Evolutionary conservation across 1,140 invertebrate genomes (phyloP).

Genomic region (Epicauta chinensis): DNA sequence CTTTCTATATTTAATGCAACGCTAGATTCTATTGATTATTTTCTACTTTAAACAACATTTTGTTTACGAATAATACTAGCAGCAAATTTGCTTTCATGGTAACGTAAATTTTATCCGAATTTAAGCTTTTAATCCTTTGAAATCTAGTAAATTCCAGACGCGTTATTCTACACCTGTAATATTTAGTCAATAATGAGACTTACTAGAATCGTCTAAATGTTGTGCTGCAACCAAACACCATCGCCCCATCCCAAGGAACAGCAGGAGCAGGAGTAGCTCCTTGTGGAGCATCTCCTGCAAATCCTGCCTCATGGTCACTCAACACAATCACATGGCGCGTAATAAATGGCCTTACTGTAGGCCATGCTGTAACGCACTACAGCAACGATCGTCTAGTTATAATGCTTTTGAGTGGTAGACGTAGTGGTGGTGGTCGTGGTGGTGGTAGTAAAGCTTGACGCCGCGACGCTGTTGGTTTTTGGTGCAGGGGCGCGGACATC

Average conservation of each 20-base stretch:
- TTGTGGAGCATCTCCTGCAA: constrained; percentile 10
- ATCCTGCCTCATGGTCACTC: constrained; percentile 20
- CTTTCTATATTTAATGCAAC: background rate
- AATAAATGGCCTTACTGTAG: constrained; percentile 3
- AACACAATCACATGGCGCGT: constrained; percentile 19
- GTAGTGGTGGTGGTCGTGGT: constrained; percentile 1
- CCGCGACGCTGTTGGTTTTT: constrained; percentile 3
- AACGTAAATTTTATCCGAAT: no score
- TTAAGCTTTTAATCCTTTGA: background rate
- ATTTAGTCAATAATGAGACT: background rate
- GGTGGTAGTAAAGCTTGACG: background rate
- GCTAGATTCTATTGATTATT: background rate
- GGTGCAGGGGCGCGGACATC: constrained; percentile 13
- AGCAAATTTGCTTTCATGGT: no score
- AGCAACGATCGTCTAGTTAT: constrained; percentile 1
- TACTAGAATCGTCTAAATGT: constrained; percentile 2
- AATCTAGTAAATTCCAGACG: no score
- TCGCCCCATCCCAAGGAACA: constrained; percentile 6
- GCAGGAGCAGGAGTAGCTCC: constrained; percentile 19
- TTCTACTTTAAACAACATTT: no score
- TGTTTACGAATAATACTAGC: no score
- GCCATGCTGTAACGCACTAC: constrained; percentile 20
- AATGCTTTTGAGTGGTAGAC: background rate
- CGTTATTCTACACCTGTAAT: no score
- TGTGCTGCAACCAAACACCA: constrained; percentile 5